Conservation (phyloP, 2,888 invertebrate genomes). For the Trisateles emortualis region DNA sequence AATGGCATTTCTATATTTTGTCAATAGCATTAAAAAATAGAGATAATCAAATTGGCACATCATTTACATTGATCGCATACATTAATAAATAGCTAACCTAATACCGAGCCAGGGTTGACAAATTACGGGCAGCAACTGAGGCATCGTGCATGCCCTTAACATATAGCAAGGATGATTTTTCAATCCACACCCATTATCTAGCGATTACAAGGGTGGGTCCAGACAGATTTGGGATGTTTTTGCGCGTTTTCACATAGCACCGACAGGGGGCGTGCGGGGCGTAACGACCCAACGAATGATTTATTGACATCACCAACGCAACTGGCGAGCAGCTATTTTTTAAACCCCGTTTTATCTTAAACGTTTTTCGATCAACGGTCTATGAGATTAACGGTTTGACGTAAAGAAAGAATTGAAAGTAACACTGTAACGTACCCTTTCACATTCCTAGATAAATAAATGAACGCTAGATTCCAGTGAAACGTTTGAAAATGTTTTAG, state of each 20-base stretch:
- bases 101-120: conserved; percentile 56
- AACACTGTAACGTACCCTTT: conserved; percentile 18
- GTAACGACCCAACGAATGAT: conserved; percentile 67
- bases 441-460: conserved; percentile 21
- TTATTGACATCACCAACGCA: conserved; percentile 70
- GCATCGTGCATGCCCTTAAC: conserved; percentile 63
- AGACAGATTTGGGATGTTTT: conserved; percentile 80
- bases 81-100: conserved; percentile 58
- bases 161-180: conserved; percentile 80
- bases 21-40: background rate
- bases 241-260: conserved; percentile 60
- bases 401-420: no score
- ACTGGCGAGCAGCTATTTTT: conserved; percentile 72
- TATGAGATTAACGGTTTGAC: conserved; percentile 56
- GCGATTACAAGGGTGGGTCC: conserved; percentile 83
- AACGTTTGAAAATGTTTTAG: conserved; percentile 21
- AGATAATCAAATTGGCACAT: conserved; percentile 28
- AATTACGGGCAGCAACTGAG: conserved; percentile 53
- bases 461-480: conserved; percentile 8
- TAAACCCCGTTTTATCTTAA: conserved; percentile 72
- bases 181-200: conserved; percentile 82
- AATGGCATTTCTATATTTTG: no score
- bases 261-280: conserved; percentile 63
- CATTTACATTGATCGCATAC: conserved; percentile 50
- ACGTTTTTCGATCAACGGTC: conserved; percentile 67